Conservation (phyloP, 2,888 invertebrate genomes). For the Cistogaster globosa region DNA sequence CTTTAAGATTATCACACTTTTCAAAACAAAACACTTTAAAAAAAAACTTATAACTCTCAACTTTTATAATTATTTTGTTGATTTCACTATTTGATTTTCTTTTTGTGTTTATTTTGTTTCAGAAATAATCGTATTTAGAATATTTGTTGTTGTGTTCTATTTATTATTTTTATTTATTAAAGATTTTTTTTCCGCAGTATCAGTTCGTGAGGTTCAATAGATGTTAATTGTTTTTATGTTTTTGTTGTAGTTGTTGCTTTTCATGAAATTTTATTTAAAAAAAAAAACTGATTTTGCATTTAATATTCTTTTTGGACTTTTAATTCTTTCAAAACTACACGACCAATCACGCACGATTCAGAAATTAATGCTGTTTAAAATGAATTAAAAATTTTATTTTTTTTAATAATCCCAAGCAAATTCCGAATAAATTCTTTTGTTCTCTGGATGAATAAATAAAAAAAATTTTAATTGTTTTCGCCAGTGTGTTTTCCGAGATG, state of each 20-base stretch:
- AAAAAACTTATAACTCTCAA: slow-evolving; percentile 9
- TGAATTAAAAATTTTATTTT: slow-evolving; percentile 3
- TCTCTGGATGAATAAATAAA: background rate
- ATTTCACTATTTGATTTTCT: background rate
- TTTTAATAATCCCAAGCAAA: background rate
- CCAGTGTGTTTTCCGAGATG: background rate
- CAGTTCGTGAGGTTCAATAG: slow-evolving; percentile 30
- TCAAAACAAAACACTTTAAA: slow-evolving; percentile 15
- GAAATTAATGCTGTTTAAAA: slow-evolving; percentile 33
- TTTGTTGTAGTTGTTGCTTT: slow-evolving; percentile 6
- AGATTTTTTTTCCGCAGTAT: slow-evolving; percentile 9
- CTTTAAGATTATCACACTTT: slow-evolving; percentile 9
- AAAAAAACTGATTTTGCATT: background rate
- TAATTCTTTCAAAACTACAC: slow-evolving; percentile 12
- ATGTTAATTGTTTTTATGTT: slow-evolving; percentile 35
- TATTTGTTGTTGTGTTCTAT: background rate
- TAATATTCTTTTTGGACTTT: background rate
- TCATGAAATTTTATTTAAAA: no score
- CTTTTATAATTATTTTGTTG: slow-evolving; percentile 3
- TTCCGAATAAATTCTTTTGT: slow-evolving; percentile 1
- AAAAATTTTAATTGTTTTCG: background rate
- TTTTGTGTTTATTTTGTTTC: background rate
- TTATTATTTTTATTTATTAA: background rate
- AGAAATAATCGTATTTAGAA: background rate
- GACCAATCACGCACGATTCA: slow-evolving; percentile 38